These are phyloP conservation scores for Bubo scandiacus DNA, from an alignment of 2,113 vertebrate genomes.

Conservation along the genomic window DNA sequence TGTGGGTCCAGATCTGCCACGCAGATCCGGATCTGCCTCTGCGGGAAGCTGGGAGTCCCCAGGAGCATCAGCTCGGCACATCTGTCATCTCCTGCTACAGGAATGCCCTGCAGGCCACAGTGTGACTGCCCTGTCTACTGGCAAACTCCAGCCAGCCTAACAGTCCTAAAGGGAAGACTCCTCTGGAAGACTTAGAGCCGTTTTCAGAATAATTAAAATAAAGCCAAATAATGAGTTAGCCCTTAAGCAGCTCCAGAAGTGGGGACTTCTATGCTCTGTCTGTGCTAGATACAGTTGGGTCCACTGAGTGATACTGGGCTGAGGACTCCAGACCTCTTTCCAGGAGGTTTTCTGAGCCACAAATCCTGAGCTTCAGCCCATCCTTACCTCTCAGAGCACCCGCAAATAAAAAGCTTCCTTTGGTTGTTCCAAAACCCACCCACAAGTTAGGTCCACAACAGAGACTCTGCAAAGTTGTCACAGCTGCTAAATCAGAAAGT, in stretches of 20 bases:
- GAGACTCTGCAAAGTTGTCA: neutral
- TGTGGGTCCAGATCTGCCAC: neutral
- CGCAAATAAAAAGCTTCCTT: neutral
- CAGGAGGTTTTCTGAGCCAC: neutral
- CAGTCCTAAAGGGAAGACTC: neutral
- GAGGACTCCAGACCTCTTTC: neutral
- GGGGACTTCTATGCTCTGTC: neutral
- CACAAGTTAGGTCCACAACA: neutral
- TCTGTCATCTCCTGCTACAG: neutral
- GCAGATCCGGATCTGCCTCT: neutral
- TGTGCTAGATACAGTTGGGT: neutral
- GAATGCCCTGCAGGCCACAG: neutral
- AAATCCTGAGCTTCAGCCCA: neutral
- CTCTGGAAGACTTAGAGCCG: neutral
- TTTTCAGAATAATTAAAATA: neutral
- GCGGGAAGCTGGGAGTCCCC: neutral
- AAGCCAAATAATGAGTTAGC: neutral
- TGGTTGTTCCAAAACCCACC: neutral
- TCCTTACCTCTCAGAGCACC: neutral
- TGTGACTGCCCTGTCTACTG: neutral
- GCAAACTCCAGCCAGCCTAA: neutral
- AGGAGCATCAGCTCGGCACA: fast-evolving
- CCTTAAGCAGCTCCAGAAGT: neutral
- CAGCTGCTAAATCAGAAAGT: neutral
- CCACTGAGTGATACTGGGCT: neutral